Percentiles rank a stretch among this genome's conserved stretches.
These are phyloP conservation scores for Rhopilema esculentum DNA, from an alignment of 30 jellyfish, hydroid and myxozoan genomes.

Conservation along the genomic window DNA sequence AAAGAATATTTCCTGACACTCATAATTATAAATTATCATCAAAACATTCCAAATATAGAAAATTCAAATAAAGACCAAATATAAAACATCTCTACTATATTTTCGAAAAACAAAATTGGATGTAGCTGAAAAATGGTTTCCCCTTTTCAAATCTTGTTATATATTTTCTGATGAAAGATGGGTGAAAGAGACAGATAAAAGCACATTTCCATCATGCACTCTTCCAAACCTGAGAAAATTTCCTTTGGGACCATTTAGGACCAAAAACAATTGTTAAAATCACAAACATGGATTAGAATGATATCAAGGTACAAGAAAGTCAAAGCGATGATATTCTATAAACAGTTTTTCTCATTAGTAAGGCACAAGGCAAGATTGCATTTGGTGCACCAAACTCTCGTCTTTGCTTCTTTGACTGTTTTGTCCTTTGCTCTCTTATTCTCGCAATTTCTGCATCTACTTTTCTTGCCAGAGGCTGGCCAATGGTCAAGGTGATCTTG, in stretches of 20 bases:
- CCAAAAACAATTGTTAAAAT: conserved; percentile 30
- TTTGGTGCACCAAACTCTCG: conserved; percentile 52
- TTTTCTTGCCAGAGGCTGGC: conserved; percentile 60
- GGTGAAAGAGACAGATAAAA: not conserved
- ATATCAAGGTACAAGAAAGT: not conserved
- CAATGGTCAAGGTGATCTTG: conserved; percentile 53
- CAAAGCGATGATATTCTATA: not conserved
- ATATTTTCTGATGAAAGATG: not conserved
- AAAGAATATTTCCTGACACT: too few relatives aligned
- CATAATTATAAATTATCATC: too few relatives aligned
- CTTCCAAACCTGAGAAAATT: not conserved
- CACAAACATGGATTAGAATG: not conserved
- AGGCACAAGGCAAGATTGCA: conserved; percentile 41
- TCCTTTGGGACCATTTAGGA: conserved; percentile 60
- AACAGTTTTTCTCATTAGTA: conserved; percentile 54
- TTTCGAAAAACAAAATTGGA: too few relatives aligned
- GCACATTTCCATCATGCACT: not conserved
- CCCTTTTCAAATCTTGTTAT: too few relatives aligned
- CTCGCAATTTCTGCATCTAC: conserved; percentile 46
- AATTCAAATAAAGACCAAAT: too few relatives aligned
- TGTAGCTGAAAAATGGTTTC: too few relatives aligned
- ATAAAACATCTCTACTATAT: too few relatives aligned
- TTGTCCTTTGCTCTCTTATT: conserved; percentile 41
- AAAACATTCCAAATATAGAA: too few relatives aligned
- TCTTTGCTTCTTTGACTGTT: conserved; percentile 28